Percentiles rank a stretch among this genome's conserved stretches.
Evolutionary conservation across 2,797 vertebrate genomes (phyloP).

Genomic region (Eptatretus atami): DNA sequence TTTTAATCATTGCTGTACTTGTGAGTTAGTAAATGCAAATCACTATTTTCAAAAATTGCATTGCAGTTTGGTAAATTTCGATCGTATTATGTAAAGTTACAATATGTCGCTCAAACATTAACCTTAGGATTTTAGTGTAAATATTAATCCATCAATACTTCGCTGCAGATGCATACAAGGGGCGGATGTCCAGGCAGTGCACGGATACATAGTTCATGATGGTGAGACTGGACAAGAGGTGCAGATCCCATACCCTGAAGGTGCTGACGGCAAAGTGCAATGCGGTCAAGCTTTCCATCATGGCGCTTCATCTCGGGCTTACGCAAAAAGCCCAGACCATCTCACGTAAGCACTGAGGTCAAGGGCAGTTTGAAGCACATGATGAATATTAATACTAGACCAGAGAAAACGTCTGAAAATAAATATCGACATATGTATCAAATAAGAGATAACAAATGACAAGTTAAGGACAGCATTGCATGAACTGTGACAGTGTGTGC

Average conservation of each 20-base stretch:
- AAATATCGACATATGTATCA: too few species aligned
- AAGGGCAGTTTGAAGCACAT: too few species aligned
- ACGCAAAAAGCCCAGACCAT: constrained; percentile 40
- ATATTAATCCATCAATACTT: constrained; percentile 5
- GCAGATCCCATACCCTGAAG: constrained; percentile 43
- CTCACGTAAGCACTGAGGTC: constrained; percentile 35
- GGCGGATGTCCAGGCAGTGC: constrained; percentile 36
- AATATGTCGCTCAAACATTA: too few species aligned
- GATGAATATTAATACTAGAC: too few species aligned
- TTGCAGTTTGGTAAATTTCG: too few species aligned
- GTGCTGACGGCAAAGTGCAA: constrained; percentile 17
- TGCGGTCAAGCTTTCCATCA: constrained; percentile 66
- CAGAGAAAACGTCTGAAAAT: too few species aligned
- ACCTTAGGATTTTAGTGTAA: constrained; percentile 8
- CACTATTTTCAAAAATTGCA: too few species aligned
- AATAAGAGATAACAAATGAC: too few species aligned
- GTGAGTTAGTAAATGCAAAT: too few species aligned
- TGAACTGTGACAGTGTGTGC: constrained; percentile 24
- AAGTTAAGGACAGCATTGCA: too few species aligned
- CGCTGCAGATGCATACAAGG: constrained; percentile 40
- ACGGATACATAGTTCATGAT: constrained; percentile 69
- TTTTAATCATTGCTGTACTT: too few species aligned
- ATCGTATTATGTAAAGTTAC: too few species aligned
- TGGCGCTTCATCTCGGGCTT: constrained; percentile 68
- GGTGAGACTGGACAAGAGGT: constrained; percentile 31